Percentiles rank a stretch among this genome's conserved stretches.
Evolutionary conservation across 1,140 invertebrate species (phyloP).

Genomic region (Stegodyphus mimosarum): DNA sequence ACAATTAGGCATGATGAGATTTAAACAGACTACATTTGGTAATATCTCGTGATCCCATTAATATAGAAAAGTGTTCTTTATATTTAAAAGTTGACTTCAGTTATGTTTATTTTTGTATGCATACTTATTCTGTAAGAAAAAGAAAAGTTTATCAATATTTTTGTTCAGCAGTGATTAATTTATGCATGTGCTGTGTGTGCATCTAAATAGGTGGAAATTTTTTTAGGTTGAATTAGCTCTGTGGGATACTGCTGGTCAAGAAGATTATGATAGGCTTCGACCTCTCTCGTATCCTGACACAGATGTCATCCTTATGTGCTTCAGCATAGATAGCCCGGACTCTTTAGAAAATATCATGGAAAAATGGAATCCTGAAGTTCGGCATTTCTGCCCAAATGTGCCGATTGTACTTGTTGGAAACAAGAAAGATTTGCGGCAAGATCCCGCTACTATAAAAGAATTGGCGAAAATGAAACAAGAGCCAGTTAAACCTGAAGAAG

Average conservation of each 20-base stretch:
- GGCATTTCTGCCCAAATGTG: slow-evolving; percentile 97
- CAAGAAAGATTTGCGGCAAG: slow-evolving; percentile 78
- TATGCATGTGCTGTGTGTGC: neutral
- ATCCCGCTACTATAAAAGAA: slow-evolving; percentile 69
- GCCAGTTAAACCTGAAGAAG: slow-evolving; percentile 71
- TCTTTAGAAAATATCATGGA: slow-evolving; percentile 96
- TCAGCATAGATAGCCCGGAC: slow-evolving; percentile 96
- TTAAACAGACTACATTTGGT: too few relatives aligned
- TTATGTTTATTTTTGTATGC: too few relatives aligned
- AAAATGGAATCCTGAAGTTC: slow-evolving; percentile 97
- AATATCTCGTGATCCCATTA: too few relatives aligned
- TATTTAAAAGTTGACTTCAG: too few relatives aligned
- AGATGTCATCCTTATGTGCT: slow-evolving; percentile 97
- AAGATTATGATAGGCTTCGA: slow-evolving; percentile 96
- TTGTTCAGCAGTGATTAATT: too few relatives aligned
- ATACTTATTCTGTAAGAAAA: too few relatives aligned
- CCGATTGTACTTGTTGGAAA: slow-evolving; percentile 97
- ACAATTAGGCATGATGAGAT: too few relatives aligned
- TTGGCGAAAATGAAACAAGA: slow-evolving; percentile 72
- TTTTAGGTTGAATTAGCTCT: slow-evolving; percentile 86
- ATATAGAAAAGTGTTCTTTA: too few relatives aligned
- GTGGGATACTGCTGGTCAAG: slow-evolving; percentile 99
- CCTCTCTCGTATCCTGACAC: slow-evolving; percentile 97
- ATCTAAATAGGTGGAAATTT: neutral
- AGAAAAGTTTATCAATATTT: too few relatives aligned